These are phyloP conservation scores for Heliocidaris erythrogramma DNA, from an alignment of 35 echinoderm and acorn worm genomes.

Conservation along the genomic window DNA sequence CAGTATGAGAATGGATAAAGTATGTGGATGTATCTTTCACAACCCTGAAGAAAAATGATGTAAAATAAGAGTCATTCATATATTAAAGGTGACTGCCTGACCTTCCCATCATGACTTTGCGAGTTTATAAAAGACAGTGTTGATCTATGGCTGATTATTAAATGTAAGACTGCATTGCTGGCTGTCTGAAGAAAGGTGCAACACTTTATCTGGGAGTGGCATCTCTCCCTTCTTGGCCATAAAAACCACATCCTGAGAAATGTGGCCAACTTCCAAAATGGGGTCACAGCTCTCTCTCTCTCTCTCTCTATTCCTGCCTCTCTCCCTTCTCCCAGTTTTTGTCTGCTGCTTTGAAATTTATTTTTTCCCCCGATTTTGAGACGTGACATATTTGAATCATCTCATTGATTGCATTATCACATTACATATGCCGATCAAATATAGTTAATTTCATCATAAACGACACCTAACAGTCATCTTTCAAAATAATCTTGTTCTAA, in stretches of 20 bases:
- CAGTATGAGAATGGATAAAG: neutral
- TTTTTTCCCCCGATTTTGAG: no score
- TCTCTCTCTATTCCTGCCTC: neutral
- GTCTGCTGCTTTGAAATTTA: no score
- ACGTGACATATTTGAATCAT: no score
- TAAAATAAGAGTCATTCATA: neutral
- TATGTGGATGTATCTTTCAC: neutral
- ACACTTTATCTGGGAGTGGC: neutral
- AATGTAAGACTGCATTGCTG: no score
- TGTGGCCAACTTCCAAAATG: neutral
- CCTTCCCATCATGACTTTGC: neutral
- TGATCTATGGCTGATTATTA: neutral
- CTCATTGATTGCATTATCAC: no score
- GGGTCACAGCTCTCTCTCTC: neutral
- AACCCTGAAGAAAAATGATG: neutral
- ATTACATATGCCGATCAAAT: no score
- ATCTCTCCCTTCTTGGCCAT: neutral
- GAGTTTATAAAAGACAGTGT: neutral
- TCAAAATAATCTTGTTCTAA: no score
- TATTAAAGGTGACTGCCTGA: neutral
- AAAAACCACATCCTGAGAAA: neutral
- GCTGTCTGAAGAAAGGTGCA: neutral
- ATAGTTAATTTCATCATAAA: no score
- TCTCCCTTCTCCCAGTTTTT: no score
- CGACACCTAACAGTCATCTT: no score